These are phyloP conservation scores for Hirtodrosophila duncani DNA, from an alignment of 2,888 invertebrate genomes.

Conservation along the genomic window DNA sequence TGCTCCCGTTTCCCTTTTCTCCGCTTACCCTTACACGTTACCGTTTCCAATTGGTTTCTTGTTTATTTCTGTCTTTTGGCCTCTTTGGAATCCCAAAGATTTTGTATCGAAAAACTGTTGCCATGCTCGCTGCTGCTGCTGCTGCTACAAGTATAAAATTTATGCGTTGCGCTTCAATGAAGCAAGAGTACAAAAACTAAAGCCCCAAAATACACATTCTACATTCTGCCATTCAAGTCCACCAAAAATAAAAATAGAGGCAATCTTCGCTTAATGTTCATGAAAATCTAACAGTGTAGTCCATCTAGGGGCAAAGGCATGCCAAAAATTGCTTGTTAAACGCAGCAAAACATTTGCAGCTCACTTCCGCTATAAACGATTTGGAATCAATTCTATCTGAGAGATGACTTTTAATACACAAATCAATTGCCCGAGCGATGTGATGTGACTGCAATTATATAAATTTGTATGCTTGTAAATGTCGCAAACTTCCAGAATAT, in stretches of 20 bases:
- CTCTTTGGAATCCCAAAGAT: conserved; percentile 3
- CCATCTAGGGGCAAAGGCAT: conserved; percentile 30
- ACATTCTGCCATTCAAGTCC: conserved; percentile 4
- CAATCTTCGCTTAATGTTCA: conserved; percentile 17
- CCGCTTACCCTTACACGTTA: too few relatives aligned
- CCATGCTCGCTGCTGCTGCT: conserved; percentile 25
- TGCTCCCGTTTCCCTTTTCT: background rate
- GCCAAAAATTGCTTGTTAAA: conserved; percentile 47
- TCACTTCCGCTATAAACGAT: conserved; percentile 64
- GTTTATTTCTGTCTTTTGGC: conserved; percentile 26
- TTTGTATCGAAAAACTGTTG: conserved; percentile 11
- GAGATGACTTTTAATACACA: too few relatives aligned
- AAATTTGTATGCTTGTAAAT: too few relatives aligned
- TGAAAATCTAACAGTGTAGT: conserved; percentile 36
- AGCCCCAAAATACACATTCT: conserved; percentile 20
- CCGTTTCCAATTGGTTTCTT: too few relatives aligned
- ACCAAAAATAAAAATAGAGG: conserved; percentile 18
- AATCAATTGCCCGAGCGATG: too few relatives aligned
- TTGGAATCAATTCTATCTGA: too few relatives aligned
- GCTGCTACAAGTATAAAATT: too few relatives aligned
- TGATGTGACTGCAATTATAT: too few relatives aligned
- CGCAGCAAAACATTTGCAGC: conserved; percentile 60
- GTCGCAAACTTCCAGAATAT: too few relatives aligned
- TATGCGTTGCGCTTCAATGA: conserved; percentile 48
- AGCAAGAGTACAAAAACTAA: conserved; percentile 6